A percentile compares a stretch with the other conserved stretches of the same genome.
phyloP scores from a whole-genome alignment of 2,797 vertebrate species.

The Peromyscus attwateri region DNA sequence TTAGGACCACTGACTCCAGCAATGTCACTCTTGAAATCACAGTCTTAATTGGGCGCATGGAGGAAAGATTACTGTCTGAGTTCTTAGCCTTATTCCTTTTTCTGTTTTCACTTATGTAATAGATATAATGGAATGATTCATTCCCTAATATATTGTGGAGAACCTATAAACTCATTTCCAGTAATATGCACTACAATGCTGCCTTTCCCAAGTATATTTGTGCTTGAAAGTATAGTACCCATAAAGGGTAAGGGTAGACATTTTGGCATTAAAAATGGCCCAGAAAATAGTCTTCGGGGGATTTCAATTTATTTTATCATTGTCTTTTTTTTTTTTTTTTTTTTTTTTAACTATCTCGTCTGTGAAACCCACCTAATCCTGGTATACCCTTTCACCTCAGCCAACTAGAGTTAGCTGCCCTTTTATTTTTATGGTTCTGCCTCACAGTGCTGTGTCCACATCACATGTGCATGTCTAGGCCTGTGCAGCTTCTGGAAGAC shows the following conservation, averaged over 20 bases:
- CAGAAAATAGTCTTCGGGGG: neutral
- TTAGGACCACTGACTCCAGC: too few relatives aligned
- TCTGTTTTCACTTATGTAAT: neutral
- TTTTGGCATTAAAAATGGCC: neutral
- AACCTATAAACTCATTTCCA: neutral
- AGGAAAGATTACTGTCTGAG: neutral
- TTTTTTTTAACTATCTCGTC: neutral
- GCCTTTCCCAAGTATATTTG: neutral
- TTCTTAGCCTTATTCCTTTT: neutral
- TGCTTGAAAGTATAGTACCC: neutral
- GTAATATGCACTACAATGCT: neutral
- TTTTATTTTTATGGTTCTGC: neutral
- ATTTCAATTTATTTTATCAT: neutral
- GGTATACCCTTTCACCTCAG: neutral
- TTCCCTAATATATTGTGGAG: neutral
- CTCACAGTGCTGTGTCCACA: neutral
- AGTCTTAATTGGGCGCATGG: too few relatives aligned
- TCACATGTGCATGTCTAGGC: neutral
- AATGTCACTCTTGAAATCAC: too few relatives aligned
- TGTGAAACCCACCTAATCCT: neutral
- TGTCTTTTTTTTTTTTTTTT: neutral
- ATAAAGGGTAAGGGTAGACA: neutral
- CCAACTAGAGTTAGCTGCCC: neutral
- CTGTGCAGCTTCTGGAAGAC: neutral
- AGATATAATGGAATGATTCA: neutral